Evolutionary conservation across 2,797 vertebrate species (phyloP).

Genomic region (Hozukius guyotensis): DNA sequence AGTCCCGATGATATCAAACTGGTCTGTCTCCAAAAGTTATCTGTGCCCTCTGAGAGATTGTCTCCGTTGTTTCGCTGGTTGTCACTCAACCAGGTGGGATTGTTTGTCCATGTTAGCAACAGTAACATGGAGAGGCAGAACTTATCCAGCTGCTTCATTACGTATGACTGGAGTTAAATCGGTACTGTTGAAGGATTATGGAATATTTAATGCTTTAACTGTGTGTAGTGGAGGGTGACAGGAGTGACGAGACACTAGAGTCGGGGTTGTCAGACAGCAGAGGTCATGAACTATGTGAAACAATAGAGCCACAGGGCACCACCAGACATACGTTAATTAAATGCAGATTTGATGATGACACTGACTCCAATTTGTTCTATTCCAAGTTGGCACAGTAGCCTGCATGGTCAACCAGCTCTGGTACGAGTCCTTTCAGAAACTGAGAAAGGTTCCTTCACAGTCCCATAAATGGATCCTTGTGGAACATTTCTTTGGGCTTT

Average conservation of each 20-base stretch:
- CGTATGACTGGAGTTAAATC: conserved; percentile 7
- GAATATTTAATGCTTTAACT: conserved; percentile 34
- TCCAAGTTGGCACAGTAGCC: neutral
- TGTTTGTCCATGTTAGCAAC: conserved; percentile 33
- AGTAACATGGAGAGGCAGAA: conserved; percentile 16
- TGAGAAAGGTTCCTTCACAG: conserved; percentile 50
- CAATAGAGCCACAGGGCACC: neutral
- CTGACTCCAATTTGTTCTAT: conserved; percentile 9
- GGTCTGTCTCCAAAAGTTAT: conserved; percentile 45
- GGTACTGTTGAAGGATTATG: conserved; percentile 21
- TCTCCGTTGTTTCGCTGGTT: conserved; percentile 39
- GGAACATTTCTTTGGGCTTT: conserved; percentile 49
- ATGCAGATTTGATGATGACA: conserved; percentile 23
- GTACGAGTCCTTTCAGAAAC: conserved; percentile 28
- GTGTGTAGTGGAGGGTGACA: conserved; percentile 4
- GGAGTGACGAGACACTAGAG: neutral
- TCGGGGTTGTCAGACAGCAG: conserved; percentile 15
- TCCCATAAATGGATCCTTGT: conserved; percentile 40
- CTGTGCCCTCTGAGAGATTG: conserved; percentile 33
- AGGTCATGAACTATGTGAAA: conserved; percentile 37
- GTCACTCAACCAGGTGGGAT: conserved; percentile 31
- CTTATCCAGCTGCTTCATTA: conserved; percentile 9
- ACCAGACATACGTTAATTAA: conserved; percentile 8
- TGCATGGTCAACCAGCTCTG: neutral
- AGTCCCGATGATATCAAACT: conserved; percentile 34